A percentile compares a stretch with the other conserved stretches of the same genome.
Conservation (phyloP, 2,113 vertebrate genomes). For the Antennarius striatus region DNA sequence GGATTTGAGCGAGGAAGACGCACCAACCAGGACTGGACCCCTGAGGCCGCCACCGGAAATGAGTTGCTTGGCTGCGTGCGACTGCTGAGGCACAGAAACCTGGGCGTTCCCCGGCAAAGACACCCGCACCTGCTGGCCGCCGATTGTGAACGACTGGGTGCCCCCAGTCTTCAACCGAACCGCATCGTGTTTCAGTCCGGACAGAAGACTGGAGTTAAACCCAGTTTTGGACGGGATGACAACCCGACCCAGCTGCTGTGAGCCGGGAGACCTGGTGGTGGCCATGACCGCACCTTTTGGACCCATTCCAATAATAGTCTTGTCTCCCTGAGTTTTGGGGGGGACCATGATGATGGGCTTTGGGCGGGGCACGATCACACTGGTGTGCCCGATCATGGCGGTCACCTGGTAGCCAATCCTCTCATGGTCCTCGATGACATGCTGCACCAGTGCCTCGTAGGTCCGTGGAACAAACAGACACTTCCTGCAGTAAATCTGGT, state of each 20-base stretch:
- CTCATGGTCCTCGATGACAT: slow-evolving; percentile 98
- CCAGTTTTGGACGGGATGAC: slow-evolving; percentile 89
- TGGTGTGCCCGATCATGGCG: slow-evolving; percentile 98
- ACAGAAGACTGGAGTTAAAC: slow-evolving; percentile 88
- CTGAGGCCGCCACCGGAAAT: slow-evolving; percentile 85
- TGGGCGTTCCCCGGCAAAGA: slow-evolving; percentile 85
- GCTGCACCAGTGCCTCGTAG: slow-evolving; percentile 96
- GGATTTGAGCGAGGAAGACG: slow-evolving; percentile 84
- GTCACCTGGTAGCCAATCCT: slow-evolving; percentile 97
- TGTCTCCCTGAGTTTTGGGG: slow-evolving; percentile 88
- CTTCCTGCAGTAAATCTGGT: slow-evolving; percentile 94
- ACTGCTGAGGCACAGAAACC: slow-evolving; percentile 89
- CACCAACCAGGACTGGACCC: slow-evolving; percentile 76
- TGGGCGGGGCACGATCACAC: slow-evolving; percentile 92
- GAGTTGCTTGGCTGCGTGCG: slow-evolving; percentile 91
- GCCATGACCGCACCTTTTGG: slow-evolving; percentile 87
- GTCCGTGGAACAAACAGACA: slow-evolving; percentile 98
- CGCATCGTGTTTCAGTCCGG: slow-evolving; percentile 86
- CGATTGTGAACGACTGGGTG: slow-evolving; percentile 79
- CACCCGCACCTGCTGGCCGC: slow-evolving; percentile 86
- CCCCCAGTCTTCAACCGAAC: slow-evolving; percentile 85
- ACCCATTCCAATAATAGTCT: slow-evolving; percentile 89
- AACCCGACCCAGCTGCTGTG: slow-evolving; percentile 89
- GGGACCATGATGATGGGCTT: slow-evolving; percentile 92
- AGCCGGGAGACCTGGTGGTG: slow-evolving; percentile 82